Base-by-base conservation (phyloP, 2,888 invertebrate species). In the Nymphalis urticae region DNA sequence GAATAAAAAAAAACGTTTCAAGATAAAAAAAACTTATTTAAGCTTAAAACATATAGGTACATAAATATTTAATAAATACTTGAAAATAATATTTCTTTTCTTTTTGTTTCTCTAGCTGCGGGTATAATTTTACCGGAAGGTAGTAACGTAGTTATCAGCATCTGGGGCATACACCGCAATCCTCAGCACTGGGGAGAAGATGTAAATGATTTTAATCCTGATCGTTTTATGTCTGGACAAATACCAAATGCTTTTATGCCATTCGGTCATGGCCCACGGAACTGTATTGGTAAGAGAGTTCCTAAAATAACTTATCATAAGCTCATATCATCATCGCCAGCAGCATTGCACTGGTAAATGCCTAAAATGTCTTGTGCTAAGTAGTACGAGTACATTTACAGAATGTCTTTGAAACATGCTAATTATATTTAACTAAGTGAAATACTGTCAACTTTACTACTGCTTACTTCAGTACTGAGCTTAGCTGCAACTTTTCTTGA, bases 181-280 rank as follows among this genome's bases (percentile, higher is more conserved):
- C 82, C 83, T 0, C 69, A 66, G 5, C 83, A 83, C 73, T 88
- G 88, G 88, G 88, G 88, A 0, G 68, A 75, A 0, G 84, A 87
- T 42, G 82, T 82, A 0, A 82, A 85, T 36, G 62, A 74, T 51
- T 88, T 83, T 75, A 75, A 79, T 16, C 88, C 88, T 0, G 85
- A 87, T 24, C 75, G 88, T 24, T 88, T 87, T 69, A 56, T 85
- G 2, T 76, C 81, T 64, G 73, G 64, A 17, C 67, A 72, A 1
- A 48, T 84, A 51, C 78, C 83, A 0, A 76, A 76, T 7, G 80
- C 82, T 1, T 85, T 76, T 68, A 66, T 83, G 17, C 73, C 83
- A 0, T 86, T 86, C 51, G 83, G 85, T 62, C 68, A 75, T 27
- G 84, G 84, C 5, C 75, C 82, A 2, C 79, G 85, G 62, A 82